Percentiles rank a stretch among this genome's conserved stretches.
Evolutionary conservation across 64 coral and sea anemone genomes (phyloP).

Genomic region (Cladopsammia gracilis): DNA sequence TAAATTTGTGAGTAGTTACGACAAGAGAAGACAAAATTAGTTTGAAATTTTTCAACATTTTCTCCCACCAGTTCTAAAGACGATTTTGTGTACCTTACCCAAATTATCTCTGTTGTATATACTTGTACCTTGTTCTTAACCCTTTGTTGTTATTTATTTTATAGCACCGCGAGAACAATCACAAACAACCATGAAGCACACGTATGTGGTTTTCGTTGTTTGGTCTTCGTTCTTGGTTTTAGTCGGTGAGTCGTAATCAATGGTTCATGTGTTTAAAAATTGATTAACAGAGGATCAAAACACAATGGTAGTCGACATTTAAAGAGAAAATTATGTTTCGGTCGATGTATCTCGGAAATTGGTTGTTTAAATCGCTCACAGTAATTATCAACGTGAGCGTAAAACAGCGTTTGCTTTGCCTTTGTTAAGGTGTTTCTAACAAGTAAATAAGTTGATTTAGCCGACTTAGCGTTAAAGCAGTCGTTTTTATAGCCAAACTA

Average conservation of each 20-base stretch:
- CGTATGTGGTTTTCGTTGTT: not conserved
- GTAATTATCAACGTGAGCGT: no score
- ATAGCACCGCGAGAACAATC: not conserved
- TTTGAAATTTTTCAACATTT: not conserved
- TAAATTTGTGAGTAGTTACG: not conserved
- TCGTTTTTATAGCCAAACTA: no score
- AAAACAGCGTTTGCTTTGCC: no score
- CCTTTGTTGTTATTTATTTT: not conserved
- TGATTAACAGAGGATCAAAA: not conserved
- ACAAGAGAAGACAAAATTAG: not conserved
- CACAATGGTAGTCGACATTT: not conserved
- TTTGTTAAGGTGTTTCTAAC: no score
- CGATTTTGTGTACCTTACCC: not conserved
- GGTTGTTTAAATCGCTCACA: no score
- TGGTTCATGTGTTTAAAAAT: constrained; percentile 4
- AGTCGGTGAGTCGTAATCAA: constrained; percentile 7
- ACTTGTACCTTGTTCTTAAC: not conserved
- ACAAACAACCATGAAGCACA: constrained; percentile 16
- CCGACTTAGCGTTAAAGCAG: no score
- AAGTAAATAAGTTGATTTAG: no score
- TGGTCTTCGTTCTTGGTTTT: constrained; percentile 20
- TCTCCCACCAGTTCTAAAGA: not conserved
- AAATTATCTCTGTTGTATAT: no score
- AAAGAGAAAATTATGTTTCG: no score
- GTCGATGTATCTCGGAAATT: no score